Base-by-base conservation (phyloP, 1,140 invertebrate genomes). In the Sipha flava region DNA sequence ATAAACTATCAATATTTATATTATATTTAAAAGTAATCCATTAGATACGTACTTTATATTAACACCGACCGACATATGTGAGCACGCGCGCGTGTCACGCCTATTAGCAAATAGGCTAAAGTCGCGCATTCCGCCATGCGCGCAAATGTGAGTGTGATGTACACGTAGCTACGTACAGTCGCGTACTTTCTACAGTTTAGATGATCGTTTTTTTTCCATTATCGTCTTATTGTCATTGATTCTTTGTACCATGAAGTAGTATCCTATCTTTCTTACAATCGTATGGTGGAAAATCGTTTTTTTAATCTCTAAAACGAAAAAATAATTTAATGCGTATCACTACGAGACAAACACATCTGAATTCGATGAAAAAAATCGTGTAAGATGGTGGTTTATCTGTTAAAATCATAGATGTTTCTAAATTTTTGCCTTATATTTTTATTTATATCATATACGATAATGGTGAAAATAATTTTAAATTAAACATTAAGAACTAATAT, bases 71-170 rank as follows among this genome's bases (percentile, higher is more conserved):
- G 72, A 75, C 72, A 37, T 70, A 34, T n/a, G 26, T 72, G 68
- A n/a, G n/a, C n/a, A n/a, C 37, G 54, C 23, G 21, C 40, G 52
- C 26, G 52, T 77, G 73, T 77, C 73, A 77, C 73, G 73, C 73
- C 73, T 77, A 52, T 77, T 77, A 16, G 73, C 52, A 77, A 77
- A 77, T 77, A 77, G 73, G 73, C 73, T 77, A 77, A 59, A 77
- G 73, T 77, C 73, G 52, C 62, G 9, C 66, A 70, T 70, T 70
- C 66, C 66, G 14, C 37, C 52, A 52, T 21, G 70, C 47, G 49
- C 49, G 16, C n/a, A 47, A 47, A 70, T 26, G 64, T 29, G 62
- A 40, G 37, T 34, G 34, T 40, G 4, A 14, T 40, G 37, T 40
- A 21, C 12, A 7, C 37, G 37, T 40, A 6, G 4, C 4, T 10